Evolutionary conservation across 2,113 vertebrate genomes (phyloP).

Genomic region (Saguinus imperator): DNA sequence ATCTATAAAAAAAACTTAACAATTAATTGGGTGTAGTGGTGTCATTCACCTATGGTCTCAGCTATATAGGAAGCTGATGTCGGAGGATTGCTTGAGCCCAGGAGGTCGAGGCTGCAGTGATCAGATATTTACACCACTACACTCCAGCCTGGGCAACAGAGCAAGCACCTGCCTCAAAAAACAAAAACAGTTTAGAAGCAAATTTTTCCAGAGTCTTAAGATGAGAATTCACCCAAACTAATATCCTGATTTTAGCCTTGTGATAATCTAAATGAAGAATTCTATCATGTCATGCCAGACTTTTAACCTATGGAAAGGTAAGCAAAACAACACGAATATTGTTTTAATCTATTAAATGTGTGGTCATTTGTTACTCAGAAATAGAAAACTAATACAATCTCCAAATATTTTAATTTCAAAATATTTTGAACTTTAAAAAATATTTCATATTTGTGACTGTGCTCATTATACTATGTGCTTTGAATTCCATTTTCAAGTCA

Average conservation of each 20-base stretch:
- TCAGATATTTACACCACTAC: too few relatives aligned
- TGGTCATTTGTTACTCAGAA: neutral
- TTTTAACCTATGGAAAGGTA: neutral
- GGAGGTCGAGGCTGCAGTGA: too few relatives aligned
- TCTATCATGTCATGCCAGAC: neutral
- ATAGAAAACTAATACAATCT: neutral
- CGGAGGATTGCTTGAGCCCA: too few relatives aligned
- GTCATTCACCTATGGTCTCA: too few relatives aligned
- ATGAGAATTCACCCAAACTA: neutral
- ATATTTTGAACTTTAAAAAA: constrained; percentile 1
- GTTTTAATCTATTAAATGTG: neutral
- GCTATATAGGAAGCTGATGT: neutral
- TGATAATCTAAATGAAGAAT: neutral
- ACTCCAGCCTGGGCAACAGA: too few relatives aligned
- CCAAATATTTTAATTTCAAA: constrained; percentile 1
- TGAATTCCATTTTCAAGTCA: neutral
- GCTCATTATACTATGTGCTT: neutral
- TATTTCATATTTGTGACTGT: neutral
- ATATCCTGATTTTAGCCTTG: neutral
- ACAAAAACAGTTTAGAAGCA: neutral
- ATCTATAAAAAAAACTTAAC: too few relatives aligned
- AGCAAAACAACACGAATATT: neutral
- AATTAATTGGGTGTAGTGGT: too few relatives aligned
- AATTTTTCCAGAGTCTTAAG: neutral
- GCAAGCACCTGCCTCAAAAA: too few relatives aligned